Percentiles rank a stretch among this genome's conserved stretches.
phyloP scores from a whole-genome alignment of 2,797 vertebrate species.

The Notolabrus celidotus region DNA sequence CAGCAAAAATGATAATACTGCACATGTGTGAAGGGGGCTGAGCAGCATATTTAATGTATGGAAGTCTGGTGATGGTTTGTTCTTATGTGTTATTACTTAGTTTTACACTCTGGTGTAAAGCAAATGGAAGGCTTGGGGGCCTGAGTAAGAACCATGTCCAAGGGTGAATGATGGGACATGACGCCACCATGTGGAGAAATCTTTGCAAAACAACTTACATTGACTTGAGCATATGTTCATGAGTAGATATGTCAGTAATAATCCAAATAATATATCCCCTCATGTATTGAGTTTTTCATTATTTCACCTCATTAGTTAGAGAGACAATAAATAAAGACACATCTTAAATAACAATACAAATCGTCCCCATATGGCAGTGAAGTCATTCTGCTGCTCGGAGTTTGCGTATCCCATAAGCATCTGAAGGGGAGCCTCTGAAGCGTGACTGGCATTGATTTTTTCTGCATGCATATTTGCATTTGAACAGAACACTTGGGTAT shows the following conservation, averaged over 20 bases:
- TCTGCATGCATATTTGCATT: constrained; percentile 71
- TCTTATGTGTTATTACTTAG: constrained; percentile 11
- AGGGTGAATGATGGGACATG: constrained; percentile 30
- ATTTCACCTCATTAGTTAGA: neutral
- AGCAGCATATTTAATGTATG: neutral
- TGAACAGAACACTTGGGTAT: constrained; percentile 66
- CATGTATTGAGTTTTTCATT: neutral
- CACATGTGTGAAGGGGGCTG: neutral
- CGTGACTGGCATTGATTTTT: constrained; percentile 69
- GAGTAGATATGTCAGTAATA: constrained; percentile 6
- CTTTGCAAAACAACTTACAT: constrained; percentile 13
- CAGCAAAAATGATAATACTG: neutral
- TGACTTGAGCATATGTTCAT: constrained; percentile 7
- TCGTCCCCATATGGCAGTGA: constrained; percentile 22
- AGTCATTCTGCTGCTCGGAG: constrained; percentile 29
- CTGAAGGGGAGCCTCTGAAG: constrained; percentile 56
- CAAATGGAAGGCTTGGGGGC: neutral
- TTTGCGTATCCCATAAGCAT: constrained; percentile 42
- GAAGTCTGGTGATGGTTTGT: neutral
- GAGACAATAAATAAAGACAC: constrained; percentile 19
- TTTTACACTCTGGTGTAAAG: neutral
- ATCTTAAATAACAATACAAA: constrained; percentile 22
- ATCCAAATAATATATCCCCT: neutral
- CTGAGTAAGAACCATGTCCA: neutral
- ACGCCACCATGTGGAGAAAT: constrained; percentile 72